These are phyloP conservation scores for Crematogaster levior DNA, from an alignment of 2,888 invertebrate species.

Conservation along the genomic window DNA sequence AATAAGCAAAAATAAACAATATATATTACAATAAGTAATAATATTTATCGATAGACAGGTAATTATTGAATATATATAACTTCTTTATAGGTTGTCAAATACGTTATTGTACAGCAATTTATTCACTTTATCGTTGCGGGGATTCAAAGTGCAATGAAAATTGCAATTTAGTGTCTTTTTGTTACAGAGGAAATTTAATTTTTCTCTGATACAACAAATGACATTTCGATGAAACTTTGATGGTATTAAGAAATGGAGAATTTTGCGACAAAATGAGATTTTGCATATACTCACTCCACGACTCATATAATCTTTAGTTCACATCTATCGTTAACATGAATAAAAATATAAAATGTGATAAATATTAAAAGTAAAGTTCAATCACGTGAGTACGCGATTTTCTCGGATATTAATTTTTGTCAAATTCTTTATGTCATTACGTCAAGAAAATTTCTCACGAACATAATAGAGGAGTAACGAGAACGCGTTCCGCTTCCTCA, in stretches of 20 bases:
- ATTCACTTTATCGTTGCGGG: neutral
- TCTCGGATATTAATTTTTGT: conserved; percentile 3
- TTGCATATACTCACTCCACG: too few species aligned
- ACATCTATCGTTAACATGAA: neutral
- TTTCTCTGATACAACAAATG: neutral
- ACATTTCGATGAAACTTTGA: conserved; percentile 15
- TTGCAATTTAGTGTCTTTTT: conserved; percentile 15
- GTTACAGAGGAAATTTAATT: conserved; percentile 24
- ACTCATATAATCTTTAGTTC: neutral
- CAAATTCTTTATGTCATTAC: neutral
- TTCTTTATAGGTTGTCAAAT: conserved; percentile 23
- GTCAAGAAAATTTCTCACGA: neutral
- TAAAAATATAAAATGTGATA: neutral
- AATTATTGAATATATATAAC: conserved; percentile 8
- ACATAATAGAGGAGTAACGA: conserved; percentile 3
- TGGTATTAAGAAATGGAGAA: neutral
- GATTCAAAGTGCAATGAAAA: conserved; percentile 5
- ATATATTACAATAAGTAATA: conserved; percentile 10
- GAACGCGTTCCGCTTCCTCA: neutral
- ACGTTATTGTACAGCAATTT: conserved; percentile 1
- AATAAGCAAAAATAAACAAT: conserved; percentile 1
- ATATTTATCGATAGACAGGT: conserved; percentile 31
- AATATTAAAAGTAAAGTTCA: neutral
- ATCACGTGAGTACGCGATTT: neutral
- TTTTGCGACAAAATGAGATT: neutral